These are phyloP conservation scores for Dolichallabes microphthalmus DNA, from an alignment of 2,113 vertebrate genomes.

Conservation along the genomic window DNA sequence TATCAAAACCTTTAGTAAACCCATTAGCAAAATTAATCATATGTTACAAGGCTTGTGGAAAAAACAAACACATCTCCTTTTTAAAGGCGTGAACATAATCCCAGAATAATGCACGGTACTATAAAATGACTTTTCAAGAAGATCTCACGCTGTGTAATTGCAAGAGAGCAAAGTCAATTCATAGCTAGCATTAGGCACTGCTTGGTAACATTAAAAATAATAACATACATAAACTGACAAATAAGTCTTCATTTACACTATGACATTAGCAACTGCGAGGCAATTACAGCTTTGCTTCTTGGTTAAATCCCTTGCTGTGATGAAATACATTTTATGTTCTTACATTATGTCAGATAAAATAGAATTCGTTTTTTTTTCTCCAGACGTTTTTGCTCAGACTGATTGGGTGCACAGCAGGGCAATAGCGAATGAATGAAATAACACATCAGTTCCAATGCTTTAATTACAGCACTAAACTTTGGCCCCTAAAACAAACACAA, in stretches of 20 bases:
- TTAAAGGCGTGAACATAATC: conserved; percentile 40
- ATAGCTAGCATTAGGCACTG: not conserved
- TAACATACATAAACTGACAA: not conserved
- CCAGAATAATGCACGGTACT: conserved; percentile 11
- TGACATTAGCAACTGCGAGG: not conserved
- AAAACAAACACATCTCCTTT: conserved; percentile 39
- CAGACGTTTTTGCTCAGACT: conserved; percentile 2
- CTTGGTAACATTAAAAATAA: not conserved
- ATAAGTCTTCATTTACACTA: conserved; percentile 20
- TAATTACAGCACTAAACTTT: conserved; percentile 26
- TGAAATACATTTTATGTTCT: conserved; percentile 6
- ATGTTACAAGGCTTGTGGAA: conserved; percentile 61
- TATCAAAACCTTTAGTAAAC: conserved; percentile 64
- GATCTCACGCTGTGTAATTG: not conserved
- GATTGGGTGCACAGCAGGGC: conserved; percentile 29
- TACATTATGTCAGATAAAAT: conserved; percentile 13
- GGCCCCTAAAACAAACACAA: conserved; percentile 3
- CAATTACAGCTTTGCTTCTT: conserved; percentile 1
- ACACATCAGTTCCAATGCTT: conserved; percentile 8
- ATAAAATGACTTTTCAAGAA: conserved; percentile 4
- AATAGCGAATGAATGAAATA: conserved; percentile 9
- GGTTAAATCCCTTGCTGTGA: conserved; percentile 21
- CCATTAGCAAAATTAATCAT: conserved; percentile 70
- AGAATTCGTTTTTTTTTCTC: not conserved
- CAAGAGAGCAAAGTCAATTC: not conserved